Evolutionary conservation across 2,888 invertebrate genomes (phyloP), one percentile per base, ranked within the genome.

Genomic region (Drosophila falleni): DNA sequence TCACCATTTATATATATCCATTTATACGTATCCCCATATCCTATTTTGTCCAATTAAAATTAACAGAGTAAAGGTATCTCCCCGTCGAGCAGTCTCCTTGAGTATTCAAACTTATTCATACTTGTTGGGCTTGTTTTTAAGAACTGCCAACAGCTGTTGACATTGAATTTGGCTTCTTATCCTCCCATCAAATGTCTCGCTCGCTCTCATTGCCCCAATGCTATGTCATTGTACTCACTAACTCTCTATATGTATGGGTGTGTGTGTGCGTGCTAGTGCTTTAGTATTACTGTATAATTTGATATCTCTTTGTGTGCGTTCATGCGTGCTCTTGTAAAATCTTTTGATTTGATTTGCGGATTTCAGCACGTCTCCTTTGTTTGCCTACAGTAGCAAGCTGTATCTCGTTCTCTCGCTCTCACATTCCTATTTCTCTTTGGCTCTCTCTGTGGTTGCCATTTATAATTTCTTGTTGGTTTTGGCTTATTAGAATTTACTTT

Each of bases 301-400:
- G 49, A 39, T 44, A 62, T 72, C 62, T 55, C 71, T 59, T 51
- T 71, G 51, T 66, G 66, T 66, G 79, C 68, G 54, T 69, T 74
- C 68, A 75, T 84, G 81, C 81, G 75, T 71, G 75, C 70, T 78
- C 80, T 76, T 87, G 80, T 81, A 71, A 81, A 87, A 80, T 87
- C 85, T 84, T 84, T 80, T 87, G 87, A 87, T 84, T 87, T 87
- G 76, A 84, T 85, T 84, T 84, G 75, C 73, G 76, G 73, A 87
- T 87, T 74, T 81, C 56, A 68, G 71, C 79, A 79, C 87, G 81
- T 79, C 63, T 67, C 50, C 66, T 65, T 23, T 69, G 68, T 67
- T 65, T 74, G 59, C 65, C 13, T 41, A 31, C 19, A 31, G 31
- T 56, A 29, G 29, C 19, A 33, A 19, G 6, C 19, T 19, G 19